A percentile compares a stretch with the other conserved stretches of the same genome.
Conservation (phyloP, 2,113 vertebrate genomes). For the Pollimyrus isidori region DNA sequence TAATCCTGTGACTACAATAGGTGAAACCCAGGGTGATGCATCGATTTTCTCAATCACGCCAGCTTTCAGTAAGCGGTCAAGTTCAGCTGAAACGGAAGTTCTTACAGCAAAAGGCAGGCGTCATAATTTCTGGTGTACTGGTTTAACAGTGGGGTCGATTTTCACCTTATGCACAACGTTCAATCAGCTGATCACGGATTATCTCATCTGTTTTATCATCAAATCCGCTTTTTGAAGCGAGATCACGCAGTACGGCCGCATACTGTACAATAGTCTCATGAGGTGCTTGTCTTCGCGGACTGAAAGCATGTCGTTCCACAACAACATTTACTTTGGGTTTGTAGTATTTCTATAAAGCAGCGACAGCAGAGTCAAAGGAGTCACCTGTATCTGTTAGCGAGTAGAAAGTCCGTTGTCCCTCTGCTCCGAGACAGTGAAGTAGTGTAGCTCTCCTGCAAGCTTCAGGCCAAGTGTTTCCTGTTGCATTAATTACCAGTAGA, state of each 20-base stretch:
- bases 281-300: neutral
- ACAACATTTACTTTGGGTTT: constrained; percentile 14
- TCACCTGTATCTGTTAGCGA: constrained; percentile 15
- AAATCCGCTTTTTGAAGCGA: no score
- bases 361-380: neutral
- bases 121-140: constrained; percentile 10
- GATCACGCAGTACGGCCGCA: neutral
- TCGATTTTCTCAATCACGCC: constrained; percentile 18
- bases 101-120: constrained; percentile 14
- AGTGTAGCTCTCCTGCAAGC: constrained; percentile 6
- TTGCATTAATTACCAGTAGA: constrained; percentile 9
- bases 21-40: constrained; percentile 12
- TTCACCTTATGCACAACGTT: constrained; percentile 22
- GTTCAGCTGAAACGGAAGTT: constrained; percentile 8
- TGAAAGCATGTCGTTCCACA: constrained; percentile 11
- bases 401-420: no score
- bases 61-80: neutral
- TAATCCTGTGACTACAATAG: neutral
- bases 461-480: constrained; percentile 20
- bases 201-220: no score
- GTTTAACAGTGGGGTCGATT: neutral
- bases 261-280: neutral
- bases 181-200: no score
- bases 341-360: constrained; percentile 10
- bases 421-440: constrained; percentile 17